phyloP scores from a whole-genome alignment of 2,797 vertebrate species.

The Silurus aristotelis region DNA sequence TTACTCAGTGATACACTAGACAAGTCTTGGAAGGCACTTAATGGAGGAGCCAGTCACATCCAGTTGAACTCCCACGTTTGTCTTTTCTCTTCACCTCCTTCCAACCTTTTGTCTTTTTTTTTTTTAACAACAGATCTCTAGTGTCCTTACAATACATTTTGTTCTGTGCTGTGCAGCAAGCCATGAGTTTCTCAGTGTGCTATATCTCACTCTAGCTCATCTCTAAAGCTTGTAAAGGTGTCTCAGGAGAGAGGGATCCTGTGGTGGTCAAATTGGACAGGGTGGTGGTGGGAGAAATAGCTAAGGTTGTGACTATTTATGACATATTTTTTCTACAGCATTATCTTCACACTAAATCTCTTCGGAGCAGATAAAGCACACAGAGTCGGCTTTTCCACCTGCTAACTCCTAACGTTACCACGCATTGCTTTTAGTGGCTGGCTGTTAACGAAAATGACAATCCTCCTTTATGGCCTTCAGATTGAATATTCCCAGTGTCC shows the following conservation, averaged over 20 bases:
- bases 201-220: conserved; percentile 76
- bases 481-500: conserved; percentile 75
- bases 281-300: conserved; percentile 44
- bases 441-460: conserved; percentile 79
- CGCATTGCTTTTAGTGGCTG: conserved; percentile 80
- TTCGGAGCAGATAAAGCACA: conserved; percentile 74
- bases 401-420: conserved; percentile 75
- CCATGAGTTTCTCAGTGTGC: conserved; percentile 73
- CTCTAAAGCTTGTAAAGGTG: conserved; percentile 76
- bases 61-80: conserved; percentile 41
- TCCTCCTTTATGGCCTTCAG: conserved; percentile 78
- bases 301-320: conserved; percentile 73
- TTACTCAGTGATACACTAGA: conserved; percentile 38
- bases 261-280: neutral
- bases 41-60: conserved; percentile 41
- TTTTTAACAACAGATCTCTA: conserved; percentile 43
- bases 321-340: conserved; percentile 77
- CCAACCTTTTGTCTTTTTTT: conserved; percentile 16
- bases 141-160: conserved; percentile 52
- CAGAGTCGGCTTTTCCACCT: conserved; percentile 68
- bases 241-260: conserved; percentile 62
- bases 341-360: conserved; percentile 81
- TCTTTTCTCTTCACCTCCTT: conserved; percentile 21
- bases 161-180: conserved; percentile 64
- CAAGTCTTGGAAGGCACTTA: conserved; percentile 41